Evolutionary conservation across 1,140 invertebrate species (phyloP).

Genomic region (Drosophila simulans): DNA sequence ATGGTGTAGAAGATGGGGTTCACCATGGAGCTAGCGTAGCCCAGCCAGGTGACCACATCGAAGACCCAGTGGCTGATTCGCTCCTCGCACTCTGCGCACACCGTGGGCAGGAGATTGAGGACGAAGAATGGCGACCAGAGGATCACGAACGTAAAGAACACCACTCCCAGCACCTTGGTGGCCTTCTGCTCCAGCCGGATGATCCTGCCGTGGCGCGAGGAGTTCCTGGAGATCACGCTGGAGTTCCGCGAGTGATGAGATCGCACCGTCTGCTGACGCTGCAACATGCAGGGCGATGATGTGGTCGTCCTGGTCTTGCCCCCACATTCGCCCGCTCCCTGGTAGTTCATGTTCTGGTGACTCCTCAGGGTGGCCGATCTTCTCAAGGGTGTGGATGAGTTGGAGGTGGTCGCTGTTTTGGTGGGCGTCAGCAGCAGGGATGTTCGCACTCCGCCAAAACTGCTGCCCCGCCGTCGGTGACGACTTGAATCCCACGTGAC

Average conservation of each 20-base stretch:
- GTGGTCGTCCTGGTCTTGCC: conserved; percentile 72
- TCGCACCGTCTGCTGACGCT: conserved; percentile 85
- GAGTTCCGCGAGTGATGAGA: conserved; percentile 90
- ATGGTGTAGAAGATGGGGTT: conserved; percentile 98
- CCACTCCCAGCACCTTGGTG: conserved; percentile 96
- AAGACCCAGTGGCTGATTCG: conserved; percentile 91
- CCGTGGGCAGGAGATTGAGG: conserved; percentile 91
- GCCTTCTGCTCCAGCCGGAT: conserved; percentile 95
- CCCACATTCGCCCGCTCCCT: conserved; percentile 29
- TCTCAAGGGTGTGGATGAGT: conserved; percentile 85
- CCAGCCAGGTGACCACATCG: conserved; percentile 95
- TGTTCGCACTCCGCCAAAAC: conserved; percentile 87
- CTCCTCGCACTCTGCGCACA: conserved; percentile 91
- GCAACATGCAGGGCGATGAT: conserved; percentile 85
- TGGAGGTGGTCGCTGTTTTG: conserved; percentile 73
- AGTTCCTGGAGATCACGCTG: conserved; percentile 92
- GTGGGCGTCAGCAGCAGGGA: conserved; percentile 84
- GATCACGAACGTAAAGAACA: conserved; percentile 97
- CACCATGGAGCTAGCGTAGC: conserved; percentile 96
- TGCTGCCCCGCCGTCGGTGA: conserved; percentile 86
- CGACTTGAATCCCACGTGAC: conserved; percentile 88
- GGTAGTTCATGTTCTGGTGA: conserved; percentile 85
- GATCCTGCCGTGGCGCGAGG: conserved; percentile 92
- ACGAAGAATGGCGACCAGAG: conserved; percentile 98
- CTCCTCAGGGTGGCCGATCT: conserved; percentile 86